These are phyloP conservation scores for Pseudomugil gertrudae DNA, from an alignment of 2,797 vertebrate species.

Conservation along the genomic window DNA sequence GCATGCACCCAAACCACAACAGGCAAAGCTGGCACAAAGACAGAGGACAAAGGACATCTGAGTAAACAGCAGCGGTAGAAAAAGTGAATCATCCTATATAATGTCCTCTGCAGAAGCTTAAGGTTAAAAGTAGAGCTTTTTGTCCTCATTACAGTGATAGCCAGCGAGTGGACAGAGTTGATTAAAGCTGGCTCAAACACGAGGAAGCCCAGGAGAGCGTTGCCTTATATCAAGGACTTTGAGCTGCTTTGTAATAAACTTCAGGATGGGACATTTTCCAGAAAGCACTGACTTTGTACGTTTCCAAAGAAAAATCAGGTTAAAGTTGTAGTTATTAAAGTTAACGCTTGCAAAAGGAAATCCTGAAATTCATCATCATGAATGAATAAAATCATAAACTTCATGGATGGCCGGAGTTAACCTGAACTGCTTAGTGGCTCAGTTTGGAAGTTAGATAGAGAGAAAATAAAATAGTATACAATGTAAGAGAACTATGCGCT, in stretches of 20 bases:
- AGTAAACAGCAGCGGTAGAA: conserved; percentile 28
- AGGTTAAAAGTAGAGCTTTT: conserved; percentile 43
- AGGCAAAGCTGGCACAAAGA: conserved; percentile 50
- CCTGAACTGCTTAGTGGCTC: conserved; percentile 8
- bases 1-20: conserved; percentile 25
- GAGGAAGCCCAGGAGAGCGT: conserved; percentile 12
- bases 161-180: conserved; percentile 33
- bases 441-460: background rate
- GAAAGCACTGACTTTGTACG: conserved; percentile 1
- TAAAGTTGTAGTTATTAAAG: background rate
- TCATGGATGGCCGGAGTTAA: background rate
- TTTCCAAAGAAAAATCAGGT: background rate
- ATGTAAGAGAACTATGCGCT: background rate
- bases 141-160: conserved; percentile 50
- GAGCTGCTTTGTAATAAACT: conserved; percentile 22
- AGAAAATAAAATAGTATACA: background rate
- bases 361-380: background rate
- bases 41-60: conserved; percentile 46
- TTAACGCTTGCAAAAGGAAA: background rate
- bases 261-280: conserved; percentile 22
- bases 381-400: background rate
- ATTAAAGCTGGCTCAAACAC: conserved; percentile 35
- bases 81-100: conserved; percentile 49
- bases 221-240: conserved; percentile 34
- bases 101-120: conserved; percentile 38